These are phyloP conservation scores for Phrynocephalus vlangalii DNA, from an alignment of 2,797 vertebrate genomes.

Conservation along the genomic window DNA sequence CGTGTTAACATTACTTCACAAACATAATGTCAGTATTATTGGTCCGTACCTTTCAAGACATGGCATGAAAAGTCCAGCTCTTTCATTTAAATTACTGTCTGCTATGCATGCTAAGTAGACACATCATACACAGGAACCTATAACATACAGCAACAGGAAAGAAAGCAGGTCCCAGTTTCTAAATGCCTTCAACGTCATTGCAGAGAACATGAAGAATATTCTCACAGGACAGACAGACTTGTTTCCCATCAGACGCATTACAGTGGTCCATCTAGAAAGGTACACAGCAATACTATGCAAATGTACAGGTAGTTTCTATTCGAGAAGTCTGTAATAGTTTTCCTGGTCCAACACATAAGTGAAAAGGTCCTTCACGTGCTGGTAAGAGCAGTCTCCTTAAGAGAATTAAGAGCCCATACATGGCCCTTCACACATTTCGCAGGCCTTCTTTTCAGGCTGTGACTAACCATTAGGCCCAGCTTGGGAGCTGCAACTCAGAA, in stretches of 20 bases:
- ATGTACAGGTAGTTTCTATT: not conserved
- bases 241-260: constrained; percentile 31
- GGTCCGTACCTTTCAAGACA: not conserved
- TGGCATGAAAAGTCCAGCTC: constrained; percentile 15
- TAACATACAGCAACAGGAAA: not conserved
- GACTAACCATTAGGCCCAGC: too few species aligned
- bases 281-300: too few species aligned
- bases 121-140: rapidly evolving
- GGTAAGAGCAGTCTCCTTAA: not conserved
- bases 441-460: not conserved
- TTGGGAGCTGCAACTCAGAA: too few species aligned
- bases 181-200: not conserved
- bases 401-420: not conserved
- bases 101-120: not conserved
- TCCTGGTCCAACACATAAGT: not conserved
- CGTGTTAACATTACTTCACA: constrained; percentile 42
- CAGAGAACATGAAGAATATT: not conserved
- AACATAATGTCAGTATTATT: constrained; percentile 31
- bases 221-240: not conserved
- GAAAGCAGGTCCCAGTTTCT: not conserved
- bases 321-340: not conserved
- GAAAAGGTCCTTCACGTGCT: constrained; percentile 31
- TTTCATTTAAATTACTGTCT: not conserved
- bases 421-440: constrained; percentile 6
- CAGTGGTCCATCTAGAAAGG: not conserved